Percentiles rank a stretch among this genome's conserved stretches.
Conservation (phyloP, 35 echinoderm and acorn worm genomes). For the Heliocidaris tuberculata region DNA sequence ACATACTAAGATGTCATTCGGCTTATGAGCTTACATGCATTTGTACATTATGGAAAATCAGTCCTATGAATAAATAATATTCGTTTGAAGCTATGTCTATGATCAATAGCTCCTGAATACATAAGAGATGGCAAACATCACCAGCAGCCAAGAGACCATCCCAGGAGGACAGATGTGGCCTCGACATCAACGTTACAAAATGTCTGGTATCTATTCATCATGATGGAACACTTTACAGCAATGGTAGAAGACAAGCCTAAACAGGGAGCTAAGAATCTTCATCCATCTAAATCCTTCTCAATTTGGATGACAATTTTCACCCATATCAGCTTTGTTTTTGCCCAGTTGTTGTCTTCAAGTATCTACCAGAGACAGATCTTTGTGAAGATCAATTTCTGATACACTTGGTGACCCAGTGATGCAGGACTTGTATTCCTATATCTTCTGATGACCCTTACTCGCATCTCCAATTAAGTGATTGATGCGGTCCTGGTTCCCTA, state of each 20-base stretch:
- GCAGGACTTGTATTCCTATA: not conserved
- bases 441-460: not conserved
- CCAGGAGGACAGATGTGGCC: not conserved
- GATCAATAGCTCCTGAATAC: not conserved
- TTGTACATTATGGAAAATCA: not conserved
- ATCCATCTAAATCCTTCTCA: not conserved
- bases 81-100: not conserved
- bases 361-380: not conserved
- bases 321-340: not conserved
- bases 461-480: not conserved
- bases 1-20: not conserved
- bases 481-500: not conserved
- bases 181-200: not conserved
- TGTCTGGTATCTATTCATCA: not conserved
- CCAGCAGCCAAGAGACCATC: not conserved
- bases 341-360: not conserved
- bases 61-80: not conserved
- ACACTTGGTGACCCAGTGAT: not conserved
- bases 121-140: not conserved
- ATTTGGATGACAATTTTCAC: not conserved
- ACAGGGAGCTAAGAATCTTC: not conserved
- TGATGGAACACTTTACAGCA: not conserved
- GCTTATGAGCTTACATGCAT: not conserved
- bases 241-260: not conserved
- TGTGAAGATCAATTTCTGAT: not conserved